Evolutionary conservation across 1,140 invertebrate genomes (phyloP).

Genomic region (Rhynchophorus ferrugineus): DNA sequence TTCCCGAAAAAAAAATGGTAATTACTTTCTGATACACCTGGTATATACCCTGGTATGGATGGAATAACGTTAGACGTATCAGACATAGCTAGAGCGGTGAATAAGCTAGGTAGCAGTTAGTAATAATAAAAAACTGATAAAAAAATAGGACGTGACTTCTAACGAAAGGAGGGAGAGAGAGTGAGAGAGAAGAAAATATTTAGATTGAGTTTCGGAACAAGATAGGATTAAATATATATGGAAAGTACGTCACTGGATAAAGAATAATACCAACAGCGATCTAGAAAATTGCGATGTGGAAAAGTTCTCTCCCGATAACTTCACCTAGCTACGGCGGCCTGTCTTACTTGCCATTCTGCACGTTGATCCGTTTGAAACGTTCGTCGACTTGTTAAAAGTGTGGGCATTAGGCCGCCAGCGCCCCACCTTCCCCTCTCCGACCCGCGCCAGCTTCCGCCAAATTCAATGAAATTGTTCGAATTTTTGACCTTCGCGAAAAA

Average conservation of each 20-base stretch:
- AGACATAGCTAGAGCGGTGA: too few relatives aligned
- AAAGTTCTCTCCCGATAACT: constrained; percentile 21
- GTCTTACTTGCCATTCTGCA: constrained; percentile 21
- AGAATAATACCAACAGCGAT: constrained; percentile 25
- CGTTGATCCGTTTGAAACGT: constrained; percentile 22
- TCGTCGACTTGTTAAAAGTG: constrained; percentile 25
- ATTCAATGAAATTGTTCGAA: constrained; percentile 27
- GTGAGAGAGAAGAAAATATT: too few relatives aligned
- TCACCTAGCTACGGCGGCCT: constrained; percentile 13
- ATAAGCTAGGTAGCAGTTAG: too few relatives aligned
- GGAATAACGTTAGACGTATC: too few relatives aligned
- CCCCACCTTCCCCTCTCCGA: too few relatives aligned
- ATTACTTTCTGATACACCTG: too few relatives aligned
- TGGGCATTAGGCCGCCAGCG: constrained; percentile 22
- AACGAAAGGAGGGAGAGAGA: too few relatives aligned
- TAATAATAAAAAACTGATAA: too few relatives aligned
- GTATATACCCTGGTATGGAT: too few relatives aligned
- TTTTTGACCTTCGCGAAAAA: constrained; percentile 27
- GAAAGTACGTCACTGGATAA: constrained; percentile 18
- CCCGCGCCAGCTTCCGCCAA: constrained; percentile 22
- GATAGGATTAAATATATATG: background rate
- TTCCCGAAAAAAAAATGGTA: too few relatives aligned
- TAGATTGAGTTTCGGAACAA: too few relatives aligned
- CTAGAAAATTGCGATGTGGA: constrained; percentile 25
- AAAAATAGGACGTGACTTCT: too few relatives aligned